Conservation (phyloP, 2,113 vertebrate genomes). For the Phrynocephalus versicolor region DNA sequence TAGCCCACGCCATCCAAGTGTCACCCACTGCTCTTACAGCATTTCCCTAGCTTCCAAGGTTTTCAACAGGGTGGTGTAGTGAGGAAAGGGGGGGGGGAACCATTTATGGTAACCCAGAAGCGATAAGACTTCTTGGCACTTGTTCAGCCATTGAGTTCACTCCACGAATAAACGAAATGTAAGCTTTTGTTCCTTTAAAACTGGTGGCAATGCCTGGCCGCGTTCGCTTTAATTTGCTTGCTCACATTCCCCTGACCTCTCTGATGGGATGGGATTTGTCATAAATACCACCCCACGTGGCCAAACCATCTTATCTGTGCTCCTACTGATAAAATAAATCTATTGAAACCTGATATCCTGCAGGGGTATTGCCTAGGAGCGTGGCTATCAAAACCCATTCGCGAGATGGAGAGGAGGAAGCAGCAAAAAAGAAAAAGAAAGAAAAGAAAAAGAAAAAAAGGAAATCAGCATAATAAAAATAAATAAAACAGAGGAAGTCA, state of each 20-base stretch:
- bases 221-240: constrained; percentile 5
- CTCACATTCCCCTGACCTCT: constrained; percentile 33
- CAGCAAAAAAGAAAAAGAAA: no score
- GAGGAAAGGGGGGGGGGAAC: no score
- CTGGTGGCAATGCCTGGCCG: constrained; percentile 5
- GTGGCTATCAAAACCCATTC: constrained; percentile 25
- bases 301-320: constrained; percentile 38
- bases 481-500: not conserved
- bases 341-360: constrained; percentile 38
- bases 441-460: no score
- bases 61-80: not conserved
- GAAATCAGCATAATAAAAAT: not conserved
- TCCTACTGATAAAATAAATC: constrained; percentile 55
- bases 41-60: constrained; percentile 23
- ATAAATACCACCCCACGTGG: constrained; percentile 28
- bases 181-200: constrained; percentile 34
- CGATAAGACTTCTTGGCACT: constrained; percentile 23
- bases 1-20: not conserved
- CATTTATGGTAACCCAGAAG: not conserved
- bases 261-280: constrained; percentile 36
- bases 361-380: constrained; percentile 38
- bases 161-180: not conserved
- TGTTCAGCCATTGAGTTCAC: constrained; percentile 11
- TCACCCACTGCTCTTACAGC: not conserved
- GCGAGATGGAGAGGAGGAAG: not conserved